Conservation (phyloP, 2,113 vertebrate species). For the Caloenas nicobarica region DNA sequence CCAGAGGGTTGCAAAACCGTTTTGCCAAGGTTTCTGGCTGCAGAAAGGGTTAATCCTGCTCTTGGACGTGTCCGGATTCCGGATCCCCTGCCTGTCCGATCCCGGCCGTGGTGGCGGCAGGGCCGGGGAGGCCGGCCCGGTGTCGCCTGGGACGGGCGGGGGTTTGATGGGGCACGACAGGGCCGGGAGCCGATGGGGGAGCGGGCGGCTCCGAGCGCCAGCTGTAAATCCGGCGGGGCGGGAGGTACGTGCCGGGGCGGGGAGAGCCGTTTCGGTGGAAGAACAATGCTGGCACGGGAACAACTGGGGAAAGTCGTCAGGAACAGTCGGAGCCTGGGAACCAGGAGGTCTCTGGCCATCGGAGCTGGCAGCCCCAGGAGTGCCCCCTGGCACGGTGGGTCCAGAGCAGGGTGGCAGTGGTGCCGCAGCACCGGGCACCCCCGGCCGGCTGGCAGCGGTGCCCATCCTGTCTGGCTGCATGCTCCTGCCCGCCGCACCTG, state of each 20-base stretch:
- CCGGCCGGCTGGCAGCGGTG: rapidly evolving
- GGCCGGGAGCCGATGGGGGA: neutral
- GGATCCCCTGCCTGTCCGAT: neutral
- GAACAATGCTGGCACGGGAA: constrained; percentile 51
- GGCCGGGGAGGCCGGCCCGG: rapidly evolving
- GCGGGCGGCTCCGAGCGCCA: neutral
- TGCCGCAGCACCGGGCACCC: rapidly evolving
- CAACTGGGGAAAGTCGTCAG: neutral
- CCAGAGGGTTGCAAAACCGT: neutral
- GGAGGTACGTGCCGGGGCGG: neutral
- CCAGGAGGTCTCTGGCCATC: neutral
- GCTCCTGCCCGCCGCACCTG: neutral
- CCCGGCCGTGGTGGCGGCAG: rapidly evolving
- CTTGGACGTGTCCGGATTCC: neutral
- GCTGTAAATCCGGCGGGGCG: neutral
- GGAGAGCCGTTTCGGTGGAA: neutral
- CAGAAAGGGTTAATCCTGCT: neutral
- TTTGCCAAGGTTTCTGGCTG: neutral
- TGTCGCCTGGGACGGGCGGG: rapidly evolving
- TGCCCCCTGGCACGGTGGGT: rapidly evolving
- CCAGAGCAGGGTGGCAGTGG: rapidly evolving
- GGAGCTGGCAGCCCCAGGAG: neutral
- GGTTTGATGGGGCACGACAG: neutral
- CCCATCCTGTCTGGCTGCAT: rapidly evolving
- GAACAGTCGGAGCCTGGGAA: constrained; percentile 3